Percentiles rank a stretch among this genome's conserved stretches.
phyloP scores from a whole-genome alignment of 2,888 invertebrate species.

The Panopea generosa region DNA sequence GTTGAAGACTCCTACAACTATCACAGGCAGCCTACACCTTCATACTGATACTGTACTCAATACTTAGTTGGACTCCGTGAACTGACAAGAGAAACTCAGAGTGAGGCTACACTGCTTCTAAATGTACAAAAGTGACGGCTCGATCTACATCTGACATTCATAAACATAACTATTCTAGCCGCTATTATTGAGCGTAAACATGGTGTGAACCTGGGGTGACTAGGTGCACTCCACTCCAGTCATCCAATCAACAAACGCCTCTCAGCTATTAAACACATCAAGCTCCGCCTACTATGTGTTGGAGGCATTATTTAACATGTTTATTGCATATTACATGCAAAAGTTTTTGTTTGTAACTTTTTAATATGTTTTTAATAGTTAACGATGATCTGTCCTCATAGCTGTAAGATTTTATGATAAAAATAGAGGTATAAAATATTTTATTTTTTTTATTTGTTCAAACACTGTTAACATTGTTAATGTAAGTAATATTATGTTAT shows the following conservation, averaged over 20 bases:
- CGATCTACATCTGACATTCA: constrained; percentile 33
- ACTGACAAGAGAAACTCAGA: constrained; percentile 27
- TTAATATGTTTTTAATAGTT: too few relatives aligned
- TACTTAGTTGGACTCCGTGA: constrained; percentile 38
- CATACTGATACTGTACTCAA: constrained; percentile 1
- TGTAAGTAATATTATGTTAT: too few relatives aligned
- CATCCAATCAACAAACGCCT: constrained; percentile 71
- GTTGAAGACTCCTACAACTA: background rate
- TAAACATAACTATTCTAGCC: constrained; percentile 27
- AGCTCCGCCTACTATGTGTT: constrained; percentile 43
- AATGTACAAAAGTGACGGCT: constrained; percentile 10
- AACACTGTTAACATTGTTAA: too few relatives aligned
- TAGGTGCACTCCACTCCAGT: constrained; percentile 70
- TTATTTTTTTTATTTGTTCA: too few relatives aligned
- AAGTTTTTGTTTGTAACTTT: too few relatives aligned
- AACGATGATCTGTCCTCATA: too few relatives aligned
- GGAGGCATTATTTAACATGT: constrained; percentile 7
- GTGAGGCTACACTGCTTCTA: constrained; percentile 21
- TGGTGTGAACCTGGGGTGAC: constrained; percentile 72
- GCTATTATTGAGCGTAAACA: constrained; percentile 34
- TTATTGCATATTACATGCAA: background rate
- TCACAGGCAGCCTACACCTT: background rate
- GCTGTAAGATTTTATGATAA: too few relatives aligned
- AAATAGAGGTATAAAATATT: too few relatives aligned
- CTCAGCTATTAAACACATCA: constrained; percentile 35